These are phyloP conservation scores for Notechis scutatus DNA, from an alignment of 2,113 vertebrate species.

Conservation along the genomic window DNA sequence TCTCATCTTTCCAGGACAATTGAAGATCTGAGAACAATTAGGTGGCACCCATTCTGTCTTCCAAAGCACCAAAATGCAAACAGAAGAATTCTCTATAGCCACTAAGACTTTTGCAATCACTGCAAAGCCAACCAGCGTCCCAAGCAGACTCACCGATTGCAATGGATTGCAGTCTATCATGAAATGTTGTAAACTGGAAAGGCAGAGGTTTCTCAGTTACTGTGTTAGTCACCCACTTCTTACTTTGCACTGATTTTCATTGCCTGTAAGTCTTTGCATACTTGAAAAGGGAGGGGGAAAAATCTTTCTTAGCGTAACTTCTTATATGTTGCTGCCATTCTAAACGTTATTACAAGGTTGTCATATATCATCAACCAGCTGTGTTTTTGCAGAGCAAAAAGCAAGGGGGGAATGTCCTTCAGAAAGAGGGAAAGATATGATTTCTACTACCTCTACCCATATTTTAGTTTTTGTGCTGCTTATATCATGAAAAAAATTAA, in stretches of 20 bases:
- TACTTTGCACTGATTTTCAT: not conserved
- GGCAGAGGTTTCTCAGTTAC: slow-evolving; percentile 13
- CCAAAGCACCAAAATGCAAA: slow-evolving; percentile 45
- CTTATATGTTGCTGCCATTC: slow-evolving; percentile 28
- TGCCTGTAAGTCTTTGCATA: slow-evolving; percentile 11
- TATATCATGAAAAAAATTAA: not conserved
- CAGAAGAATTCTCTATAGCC: slow-evolving; percentile 41
- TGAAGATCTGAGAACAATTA: slow-evolving; percentile 28
- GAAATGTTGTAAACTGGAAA: slow-evolving; percentile 20
- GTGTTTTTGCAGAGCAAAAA: slow-evolving; percentile 21
- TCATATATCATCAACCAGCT: not conserved
- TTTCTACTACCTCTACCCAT: not conserved
- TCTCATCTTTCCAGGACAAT: slow-evolving; percentile 22
- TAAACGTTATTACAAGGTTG: slow-evolving; percentile 1
- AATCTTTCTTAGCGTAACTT: not conserved
- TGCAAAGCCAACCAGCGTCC: not conserved
- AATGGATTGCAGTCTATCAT: slow-evolving; percentile 7
- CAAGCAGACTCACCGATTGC: slow-evolving; percentile 18
- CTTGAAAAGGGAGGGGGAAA: not conserved
- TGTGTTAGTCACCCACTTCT: not conserved
- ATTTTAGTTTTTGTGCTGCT: not conserved
- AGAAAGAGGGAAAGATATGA: not conserved
- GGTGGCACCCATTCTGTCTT: slow-evolving; percentile 35
- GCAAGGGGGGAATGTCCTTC: not conserved
- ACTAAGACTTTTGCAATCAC: slow-evolving; percentile 30